Conservation (phyloP, 2,797 vertebrate genomes). For the Sylvilagus floridanus region DNA sequence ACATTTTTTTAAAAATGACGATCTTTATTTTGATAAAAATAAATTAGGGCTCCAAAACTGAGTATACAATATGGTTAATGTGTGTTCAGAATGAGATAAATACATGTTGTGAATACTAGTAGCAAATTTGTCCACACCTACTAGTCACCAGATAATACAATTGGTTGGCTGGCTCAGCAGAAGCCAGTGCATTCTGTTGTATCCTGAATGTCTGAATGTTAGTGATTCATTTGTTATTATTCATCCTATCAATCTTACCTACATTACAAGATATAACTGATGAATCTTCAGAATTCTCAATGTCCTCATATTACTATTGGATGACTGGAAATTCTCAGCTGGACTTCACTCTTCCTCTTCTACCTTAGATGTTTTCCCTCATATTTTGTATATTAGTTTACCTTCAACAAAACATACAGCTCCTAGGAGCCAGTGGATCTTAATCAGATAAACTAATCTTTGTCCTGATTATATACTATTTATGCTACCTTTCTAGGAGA, state of each 20-base stretch:
- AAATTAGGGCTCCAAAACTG: slow-evolving; percentile 17
- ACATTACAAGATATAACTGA: neutral
- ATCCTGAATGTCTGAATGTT: neutral
- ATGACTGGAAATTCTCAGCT: neutral
- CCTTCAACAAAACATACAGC: neutral
- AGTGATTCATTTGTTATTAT: slow-evolving; percentile 4
- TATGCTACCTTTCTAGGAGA: slow-evolving; percentile 36
- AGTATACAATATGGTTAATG: neutral
- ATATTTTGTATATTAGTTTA: slow-evolving; percentile 33
- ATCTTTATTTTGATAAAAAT: slow-evolving; percentile 47
- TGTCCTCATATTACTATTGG: neutral
- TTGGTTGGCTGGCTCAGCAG: neutral
- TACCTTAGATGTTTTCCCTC: neutral
- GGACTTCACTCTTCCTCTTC: neutral
- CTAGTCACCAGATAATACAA: neutral
- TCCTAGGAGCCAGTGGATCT: neutral
- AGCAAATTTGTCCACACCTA: neutral
- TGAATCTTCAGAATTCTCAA: neutral
- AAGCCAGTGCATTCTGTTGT: neutral
- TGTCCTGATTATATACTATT: neutral
- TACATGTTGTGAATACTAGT: neutral
- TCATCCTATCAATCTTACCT: neutral
- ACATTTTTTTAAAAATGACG: slow-evolving; percentile 46
- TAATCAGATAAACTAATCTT: slow-evolving; percentile 28
- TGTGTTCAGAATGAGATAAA: slow-evolving; percentile 6